phyloP scores from a whole-genome alignment of 1,140 invertebrate genomes.

The Sinonovacula constricta region DNA sequence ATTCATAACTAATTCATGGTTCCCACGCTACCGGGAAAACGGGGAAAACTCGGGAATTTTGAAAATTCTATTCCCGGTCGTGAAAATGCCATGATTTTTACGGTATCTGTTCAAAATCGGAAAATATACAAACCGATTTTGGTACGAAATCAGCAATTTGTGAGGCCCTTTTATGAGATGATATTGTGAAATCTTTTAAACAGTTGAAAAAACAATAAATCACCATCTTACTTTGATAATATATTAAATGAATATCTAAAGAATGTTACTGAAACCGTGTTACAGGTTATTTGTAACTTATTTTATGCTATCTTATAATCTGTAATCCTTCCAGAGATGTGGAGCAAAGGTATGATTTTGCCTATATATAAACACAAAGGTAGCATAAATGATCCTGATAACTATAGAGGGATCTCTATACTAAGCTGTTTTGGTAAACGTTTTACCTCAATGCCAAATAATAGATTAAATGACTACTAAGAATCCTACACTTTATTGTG shows the following conservation, averaged over 20 bases:
- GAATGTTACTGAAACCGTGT: not conserved
- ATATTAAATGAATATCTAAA: constrained; percentile 18
- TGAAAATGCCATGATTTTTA: too few species aligned
- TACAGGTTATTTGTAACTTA: not conserved
- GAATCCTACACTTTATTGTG: not conserved
- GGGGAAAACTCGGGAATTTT: too few species aligned
- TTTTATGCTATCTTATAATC: constrained; percentile 37
- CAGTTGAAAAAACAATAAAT: constrained; percentile 16
- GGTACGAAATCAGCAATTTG: too few species aligned
- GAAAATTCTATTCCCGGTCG: too few species aligned
- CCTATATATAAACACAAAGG: constrained; percentile 50
- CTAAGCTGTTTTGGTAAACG: constrained; percentile 31
- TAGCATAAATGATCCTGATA: constrained; percentile 19
- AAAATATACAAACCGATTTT: too few species aligned
- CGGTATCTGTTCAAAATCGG: too few species aligned
- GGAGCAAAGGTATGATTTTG: constrained; percentile 22
- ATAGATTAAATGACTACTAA: too few species aligned
- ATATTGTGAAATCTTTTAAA: too few species aligned
- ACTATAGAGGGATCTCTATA: constrained; percentile 33
- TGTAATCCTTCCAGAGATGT: constrained; percentile 11
- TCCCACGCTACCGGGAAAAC: too few species aligned
- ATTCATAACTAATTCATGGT: too few species aligned
- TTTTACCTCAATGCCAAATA: constrained; percentile 33
- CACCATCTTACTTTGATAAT: not conserved
- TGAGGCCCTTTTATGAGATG: too few species aligned